These are phyloP conservation scores for Nibea albiflora DNA, from an alignment of 2,113 vertebrate species.

Conservation along the genomic window DNA sequence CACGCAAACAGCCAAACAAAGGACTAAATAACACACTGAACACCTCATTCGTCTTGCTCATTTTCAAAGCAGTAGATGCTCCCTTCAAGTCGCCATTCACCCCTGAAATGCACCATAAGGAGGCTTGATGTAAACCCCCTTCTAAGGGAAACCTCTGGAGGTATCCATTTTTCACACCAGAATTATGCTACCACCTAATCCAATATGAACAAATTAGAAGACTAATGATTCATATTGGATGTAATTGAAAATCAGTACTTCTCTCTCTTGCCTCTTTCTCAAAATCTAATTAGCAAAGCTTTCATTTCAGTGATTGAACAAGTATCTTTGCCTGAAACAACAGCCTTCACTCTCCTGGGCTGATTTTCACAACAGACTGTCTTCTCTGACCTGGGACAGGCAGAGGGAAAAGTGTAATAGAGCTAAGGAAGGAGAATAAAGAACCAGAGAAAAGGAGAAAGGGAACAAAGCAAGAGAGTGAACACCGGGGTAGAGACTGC, in stretches of 20 bases:
- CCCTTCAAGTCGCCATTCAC: slow-evolving; percentile 22
- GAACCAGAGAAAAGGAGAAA: slow-evolving; percentile 13
- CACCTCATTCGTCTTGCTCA: slow-evolving; percentile 23
- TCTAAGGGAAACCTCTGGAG: slow-evolving; percentile 41
- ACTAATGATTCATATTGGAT: slow-evolving; percentile 69
- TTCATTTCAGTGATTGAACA: slow-evolving; percentile 51
- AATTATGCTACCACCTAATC: slow-evolving; percentile 63
- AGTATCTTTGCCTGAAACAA: slow-evolving; percentile 38
- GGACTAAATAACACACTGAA: not conserved
- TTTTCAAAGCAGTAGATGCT: slow-evolving; percentile 13
- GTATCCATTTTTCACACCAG: slow-evolving; percentile 54
- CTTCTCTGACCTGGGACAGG: slow-evolving; percentile 25
- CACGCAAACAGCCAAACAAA: not conserved
- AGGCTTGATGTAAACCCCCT: slow-evolving; percentile 8
- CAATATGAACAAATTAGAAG: slow-evolving; percentile 72
- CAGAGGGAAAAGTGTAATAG: not conserved
- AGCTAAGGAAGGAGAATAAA: slow-evolving; percentile 18
- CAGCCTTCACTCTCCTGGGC: not conserved
- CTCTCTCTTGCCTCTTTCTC: slow-evolving; percentile 40
- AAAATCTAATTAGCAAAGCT: slow-evolving; percentile 57
- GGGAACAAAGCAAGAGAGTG: slow-evolving; percentile 56
- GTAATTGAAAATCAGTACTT: slow-evolving; percentile 70
- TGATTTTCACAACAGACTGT: slow-evolving; percentile 13
- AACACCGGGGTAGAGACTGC: slow-evolving; percentile 61
- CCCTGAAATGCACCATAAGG: slow-evolving; percentile 25